Evolutionary conservation across 2,888 invertebrate species (phyloP), one percentile per base, ranked within the genome.

Genomic region (Hydriomena furcata): DNA sequence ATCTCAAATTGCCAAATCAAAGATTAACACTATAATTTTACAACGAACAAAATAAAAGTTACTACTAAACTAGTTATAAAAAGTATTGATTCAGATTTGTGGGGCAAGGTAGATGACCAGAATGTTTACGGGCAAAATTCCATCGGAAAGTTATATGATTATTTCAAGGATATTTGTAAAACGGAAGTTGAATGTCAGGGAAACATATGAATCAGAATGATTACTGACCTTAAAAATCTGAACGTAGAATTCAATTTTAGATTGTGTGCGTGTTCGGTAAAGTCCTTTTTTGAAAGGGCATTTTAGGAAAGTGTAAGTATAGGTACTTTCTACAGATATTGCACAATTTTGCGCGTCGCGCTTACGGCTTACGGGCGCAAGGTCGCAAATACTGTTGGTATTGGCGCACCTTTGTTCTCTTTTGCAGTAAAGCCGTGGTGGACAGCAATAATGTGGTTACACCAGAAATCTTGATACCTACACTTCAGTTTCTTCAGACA

Each of bases 271-370:
- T 42, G 60, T 65, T 53, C 45, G 23, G 49, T 55, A 54, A 60
- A 60, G 65, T 68, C 64, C 65, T 28, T 35, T n/a, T 40, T 47
- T 41, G 34, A 24, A 47, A 28, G 5, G 35, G 4, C n/a, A 21
- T 41, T 28, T 70, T 66, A 82, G 74, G 81, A 84, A 84, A 83
- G 79, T 72, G 54, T n/a, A n/a, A n/a, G n/a, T 53, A 68, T 27
- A n/a, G 8, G 31, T 17, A 25, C 83, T 86, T 85, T 82, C 82
- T 78, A 79, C 60, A 45, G 44, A 60, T 35, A 32, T 73, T 74
- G 60, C 65, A 58, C 58, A 72, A 75, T 37, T 27, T 17, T 24
- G 34, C 36, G 34, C n/a, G 37, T 41, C 17, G 17, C 4, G n/a
- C n/a, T n/a, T n/a, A n/a, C 31, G 31, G 49, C 58, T 58, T 36